Percentiles rank a stretch among this genome's conserved stretches.
Evolutionary conservation across 2,113 vertebrate genomes (phyloP).

Genomic region (Dasyornis broadbenti): DNA sequence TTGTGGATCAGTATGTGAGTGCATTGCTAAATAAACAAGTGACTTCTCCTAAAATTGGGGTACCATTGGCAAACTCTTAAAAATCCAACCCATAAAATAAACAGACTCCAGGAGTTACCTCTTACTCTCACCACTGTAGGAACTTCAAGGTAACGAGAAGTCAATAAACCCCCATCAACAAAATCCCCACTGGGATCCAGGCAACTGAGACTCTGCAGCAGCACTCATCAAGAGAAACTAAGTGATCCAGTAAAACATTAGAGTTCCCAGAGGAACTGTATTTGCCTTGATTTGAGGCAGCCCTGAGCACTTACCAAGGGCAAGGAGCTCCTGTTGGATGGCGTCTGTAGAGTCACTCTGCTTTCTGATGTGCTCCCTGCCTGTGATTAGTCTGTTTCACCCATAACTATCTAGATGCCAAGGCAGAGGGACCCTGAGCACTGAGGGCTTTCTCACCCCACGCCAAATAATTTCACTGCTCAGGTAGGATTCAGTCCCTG

Average conservation of each 20-base stretch:
- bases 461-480: not conserved
- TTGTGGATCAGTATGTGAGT: not conserved
- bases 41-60: not conserved
- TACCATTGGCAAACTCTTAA: slow-evolving; percentile 36
- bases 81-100: slow-evolving; percentile 54
- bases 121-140: not conserved
- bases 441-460: not conserved
- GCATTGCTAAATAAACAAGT: not conserved
- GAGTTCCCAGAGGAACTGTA: slow-evolving; percentile 9
- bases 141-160: slow-evolving; percentile 48
- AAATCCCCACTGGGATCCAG: slow-evolving; percentile 33
- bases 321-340: not conserved
- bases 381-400: not conserved
- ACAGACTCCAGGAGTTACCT: slow-evolving; percentile 46
- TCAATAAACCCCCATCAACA: slow-evolving; percentile 40
- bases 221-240: slow-evolving; percentile 6
- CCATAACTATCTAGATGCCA: not conserved
- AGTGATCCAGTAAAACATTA: slow-evolving; percentile 47
- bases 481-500: not conserved
- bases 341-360: not conserved
- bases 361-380: not conserved
- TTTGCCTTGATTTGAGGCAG: slow-evolving; percentile 10
- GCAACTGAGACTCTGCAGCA: not conserved
- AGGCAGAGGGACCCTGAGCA: not conserved
- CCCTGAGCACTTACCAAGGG: not conserved